Conservation (phyloP, 1,140 invertebrate species). For the Drosophila littoralis region DNA sequence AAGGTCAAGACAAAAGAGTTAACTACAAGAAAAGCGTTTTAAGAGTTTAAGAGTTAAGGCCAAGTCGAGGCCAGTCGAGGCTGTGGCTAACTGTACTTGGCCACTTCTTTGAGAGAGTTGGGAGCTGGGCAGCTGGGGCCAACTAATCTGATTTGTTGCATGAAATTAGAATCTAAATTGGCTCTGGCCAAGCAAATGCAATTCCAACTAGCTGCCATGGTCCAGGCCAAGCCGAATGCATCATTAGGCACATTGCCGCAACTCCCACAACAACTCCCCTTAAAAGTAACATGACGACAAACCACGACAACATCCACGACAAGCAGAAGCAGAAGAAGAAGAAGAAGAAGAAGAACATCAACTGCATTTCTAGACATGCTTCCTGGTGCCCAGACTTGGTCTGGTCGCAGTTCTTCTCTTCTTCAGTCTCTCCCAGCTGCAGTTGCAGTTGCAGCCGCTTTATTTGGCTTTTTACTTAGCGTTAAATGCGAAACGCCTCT, state of each 20-base stretch:
- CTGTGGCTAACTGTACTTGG: conserved; percentile 58
- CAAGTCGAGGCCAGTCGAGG: conserved; percentile 4
- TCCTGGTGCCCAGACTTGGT: conserved; percentile 55
- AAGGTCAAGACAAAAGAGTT: conserved; percentile 19
- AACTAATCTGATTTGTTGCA: conserved; percentile 78
- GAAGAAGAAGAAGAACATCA: conserved; percentile 8
- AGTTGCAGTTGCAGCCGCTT: conserved; percentile 22
- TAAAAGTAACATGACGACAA: conserved; percentile 57
- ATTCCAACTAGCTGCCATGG: conserved; percentile 27
- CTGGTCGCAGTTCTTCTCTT: neutral
- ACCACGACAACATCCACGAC: conserved; percentile 59
- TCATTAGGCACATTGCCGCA: conserved; percentile 61
- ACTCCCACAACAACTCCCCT: conserved; percentile 50
- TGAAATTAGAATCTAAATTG: conserved; percentile 81
- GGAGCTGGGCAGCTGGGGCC: conserved; percentile 5
- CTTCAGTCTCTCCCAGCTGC: neutral
- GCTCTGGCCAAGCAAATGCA: conserved; percentile 49
- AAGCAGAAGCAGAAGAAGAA: conserved; percentile 29
- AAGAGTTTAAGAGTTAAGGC: conserved; percentile 8
- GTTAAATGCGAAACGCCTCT: conserved; percentile 68
- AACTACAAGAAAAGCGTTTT: neutral
- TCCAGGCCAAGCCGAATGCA: conserved; percentile 48
- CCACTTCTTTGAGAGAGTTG: conserved; percentile 38
- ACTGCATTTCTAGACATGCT: conserved; percentile 72
- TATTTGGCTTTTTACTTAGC: conserved; percentile 77